Evolutionary conservation across 2,797 vertebrate genomes (phyloP), one percentile per base, ranked within the genome.

Genomic region (Schizopygopsis malacanthus): DNA sequence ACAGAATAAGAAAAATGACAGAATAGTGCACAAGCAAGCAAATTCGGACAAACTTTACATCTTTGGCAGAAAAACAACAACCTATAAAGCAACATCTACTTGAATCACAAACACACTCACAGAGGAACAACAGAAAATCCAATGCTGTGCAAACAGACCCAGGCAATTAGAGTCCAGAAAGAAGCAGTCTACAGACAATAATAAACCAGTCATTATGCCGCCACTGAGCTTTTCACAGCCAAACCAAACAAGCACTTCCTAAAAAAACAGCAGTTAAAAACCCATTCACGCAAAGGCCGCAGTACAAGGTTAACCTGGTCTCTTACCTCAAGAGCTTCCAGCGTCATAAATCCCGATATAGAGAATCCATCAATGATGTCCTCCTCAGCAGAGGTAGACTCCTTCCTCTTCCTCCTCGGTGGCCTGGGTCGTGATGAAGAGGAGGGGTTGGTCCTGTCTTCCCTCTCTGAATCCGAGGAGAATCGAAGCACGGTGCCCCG

Each of bases 281-380:
- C 47, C 61, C 78, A 84, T 52, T 82, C 9, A 81, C 25, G 13
- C 41, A 37, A 71, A 78, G 45, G n/a, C 16, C 52, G n/a, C 43
- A 41, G 71, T 11, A 70, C 22, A 69, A 78, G 47, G 61, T 33
- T 22, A 67, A 22, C 81, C 73, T 0, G 85, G 59, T 33, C 37
- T 90, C 96, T 97, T 93, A 98, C 97, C 97, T 99, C 97, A 91
- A 99, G 92, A 89, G 96, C 97, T 92, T 98, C 97, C 92, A 98
- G 94, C 89, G 97, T 97, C 92, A 97, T 95, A 86, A 98, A 98
- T 88, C 97, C 97, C 37, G 96, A 94, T 93, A 98, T 97, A 90
- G 97, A 97, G 92, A 99, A 99, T 85, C 98, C 97, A 90, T 99
- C 97, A 65, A 99, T 98, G 96, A 99, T 95, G 96, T 99, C 98